phyloP scores from a whole-genome alignment of 2,797 vertebrate genomes.

The Diceros bicornis region DNA sequence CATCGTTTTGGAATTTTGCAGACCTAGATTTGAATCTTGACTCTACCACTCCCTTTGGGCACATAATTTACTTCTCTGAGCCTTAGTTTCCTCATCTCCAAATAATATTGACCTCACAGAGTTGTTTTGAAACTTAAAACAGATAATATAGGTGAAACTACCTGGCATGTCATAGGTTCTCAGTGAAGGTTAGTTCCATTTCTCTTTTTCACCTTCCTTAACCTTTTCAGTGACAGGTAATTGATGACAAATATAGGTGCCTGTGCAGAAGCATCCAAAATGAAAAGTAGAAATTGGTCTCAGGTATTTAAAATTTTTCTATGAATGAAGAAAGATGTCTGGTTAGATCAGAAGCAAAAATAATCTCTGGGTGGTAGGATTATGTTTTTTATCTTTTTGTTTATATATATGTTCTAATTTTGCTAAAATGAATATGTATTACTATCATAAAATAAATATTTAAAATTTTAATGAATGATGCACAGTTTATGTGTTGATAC shows the following conservation, averaged over 20 bases:
- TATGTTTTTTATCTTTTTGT: neutral
- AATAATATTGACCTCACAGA: neutral
- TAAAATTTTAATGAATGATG: constrained; percentile 1
- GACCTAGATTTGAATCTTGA: neutral
- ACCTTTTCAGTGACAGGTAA: neutral
- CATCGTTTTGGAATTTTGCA: neutral
- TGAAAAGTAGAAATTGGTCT: neutral
- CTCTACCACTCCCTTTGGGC: neutral
- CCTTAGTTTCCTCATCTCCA: constrained; percentile 29
- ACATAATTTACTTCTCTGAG: neutral
- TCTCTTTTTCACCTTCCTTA: neutral
- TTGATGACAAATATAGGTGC: neutral
- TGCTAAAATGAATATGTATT: neutral
- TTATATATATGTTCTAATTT: neutral
- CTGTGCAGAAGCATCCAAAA: neutral
- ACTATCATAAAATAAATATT: neutral
- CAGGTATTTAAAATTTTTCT: neutral
- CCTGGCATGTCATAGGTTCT: neutral
- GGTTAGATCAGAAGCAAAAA: neutral
- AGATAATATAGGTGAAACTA: neutral
- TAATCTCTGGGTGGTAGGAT: neutral
- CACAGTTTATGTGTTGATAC: neutral
- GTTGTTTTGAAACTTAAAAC: neutral
- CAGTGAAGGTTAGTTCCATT: neutral
- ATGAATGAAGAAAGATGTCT: neutral